Percentiles rank a stretch among this genome's conserved stretches.
These are phyloP conservation scores for Acanthis flammea DNA, from an alignment of 2,797 vertebrate species.

Conservation along the genomic window DNA sequence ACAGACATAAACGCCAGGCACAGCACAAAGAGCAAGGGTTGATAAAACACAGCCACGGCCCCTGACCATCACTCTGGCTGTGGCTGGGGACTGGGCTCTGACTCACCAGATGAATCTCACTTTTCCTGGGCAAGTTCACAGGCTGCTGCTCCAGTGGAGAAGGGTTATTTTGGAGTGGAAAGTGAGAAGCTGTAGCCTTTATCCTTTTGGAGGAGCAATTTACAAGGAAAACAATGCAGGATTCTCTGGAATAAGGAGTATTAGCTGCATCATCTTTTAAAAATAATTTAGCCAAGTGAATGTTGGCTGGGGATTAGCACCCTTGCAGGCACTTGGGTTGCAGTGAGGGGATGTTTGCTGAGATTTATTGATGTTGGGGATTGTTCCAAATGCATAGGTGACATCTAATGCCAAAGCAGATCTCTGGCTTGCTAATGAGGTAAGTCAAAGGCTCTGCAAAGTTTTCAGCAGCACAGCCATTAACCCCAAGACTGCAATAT, in stretches of 20 bases:
- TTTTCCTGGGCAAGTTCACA: constrained; percentile 42
- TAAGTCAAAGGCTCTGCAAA: constrained; percentile 43
- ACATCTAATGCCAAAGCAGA: constrained; percentile 37
- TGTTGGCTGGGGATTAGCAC: constrained; percentile 39
- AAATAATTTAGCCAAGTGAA: constrained; percentile 62
- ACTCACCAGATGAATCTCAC: not conserved
- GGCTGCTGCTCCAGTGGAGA: not conserved
- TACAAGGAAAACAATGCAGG: constrained; percentile 68
- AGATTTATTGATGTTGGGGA: constrained; percentile 25
- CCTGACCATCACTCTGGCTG: not conserved
- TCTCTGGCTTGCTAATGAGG: constrained; percentile 38
- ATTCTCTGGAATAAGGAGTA: constrained; percentile 64
- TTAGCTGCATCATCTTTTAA: constrained; percentile 66
- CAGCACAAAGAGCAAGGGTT: not conserved
- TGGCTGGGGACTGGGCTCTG: not conserved
- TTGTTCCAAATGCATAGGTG: constrained; percentile 48
- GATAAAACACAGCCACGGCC: not conserved
- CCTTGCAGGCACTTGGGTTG: not conserved
- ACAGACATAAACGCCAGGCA: not conserved
- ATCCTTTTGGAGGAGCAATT: constrained; percentile 70
- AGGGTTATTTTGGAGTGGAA: constrained; percentile 49
- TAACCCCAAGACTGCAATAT: constrained; percentile 61
- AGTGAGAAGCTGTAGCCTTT: constrained; percentile 64
- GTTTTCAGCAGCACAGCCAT: constrained; percentile 43
- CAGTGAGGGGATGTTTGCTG: constrained; percentile 1